Evolutionary conservation across 2,888 invertebrate genomes (phyloP), one percentile per base, ranked within the genome.

Genomic region (Hypercompe scribonia): DNA sequence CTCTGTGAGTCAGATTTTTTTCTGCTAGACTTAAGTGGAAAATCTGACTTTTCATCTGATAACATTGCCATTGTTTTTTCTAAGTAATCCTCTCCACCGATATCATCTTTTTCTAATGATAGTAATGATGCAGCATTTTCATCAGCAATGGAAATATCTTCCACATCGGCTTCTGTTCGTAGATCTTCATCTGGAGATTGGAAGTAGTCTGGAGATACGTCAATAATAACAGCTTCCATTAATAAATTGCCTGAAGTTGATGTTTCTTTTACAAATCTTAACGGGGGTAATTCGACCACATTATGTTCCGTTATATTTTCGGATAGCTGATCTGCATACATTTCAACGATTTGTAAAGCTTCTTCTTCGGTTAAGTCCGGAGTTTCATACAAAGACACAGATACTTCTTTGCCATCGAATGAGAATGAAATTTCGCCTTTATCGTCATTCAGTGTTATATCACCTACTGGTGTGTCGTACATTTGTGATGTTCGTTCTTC

Each of bases 341-440:
- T 98, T 96, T 99, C 98, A 0, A 98, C 97, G 85, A 99, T 98
- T 93, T 98, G 98, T 50, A 98, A 95, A 0, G 98, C 99, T 94
- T 99, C 98, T 91, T 98, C 98, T 92, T 99, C 98, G 0, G 98
- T 99, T 69, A 99, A 95, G 93, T 99, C 99, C 0, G 99, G 99
- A 1, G 99, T 99, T 94, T 99, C 99, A 87, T 98, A 99, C 4
- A 99, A 93, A 7, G 98, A 98, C 0, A 98, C 98, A 0, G 98
- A 98, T 0, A 98, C 98, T 94, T 99, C 98, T 93, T 98, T 98
- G 4, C 98, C 98, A 86, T 98, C 98, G 82, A 99, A 98, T 3
- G 98, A 98, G 88, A 98, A 98, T 0, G 98, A 98, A 54, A 99
- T 97, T 90, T 98, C 98, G 11, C 97, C 98, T 84, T 97, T 97